phyloP scores from a whole-genome alignment of 2,797 vertebrate genomes.

The Etheostoma nigrum region DNA sequence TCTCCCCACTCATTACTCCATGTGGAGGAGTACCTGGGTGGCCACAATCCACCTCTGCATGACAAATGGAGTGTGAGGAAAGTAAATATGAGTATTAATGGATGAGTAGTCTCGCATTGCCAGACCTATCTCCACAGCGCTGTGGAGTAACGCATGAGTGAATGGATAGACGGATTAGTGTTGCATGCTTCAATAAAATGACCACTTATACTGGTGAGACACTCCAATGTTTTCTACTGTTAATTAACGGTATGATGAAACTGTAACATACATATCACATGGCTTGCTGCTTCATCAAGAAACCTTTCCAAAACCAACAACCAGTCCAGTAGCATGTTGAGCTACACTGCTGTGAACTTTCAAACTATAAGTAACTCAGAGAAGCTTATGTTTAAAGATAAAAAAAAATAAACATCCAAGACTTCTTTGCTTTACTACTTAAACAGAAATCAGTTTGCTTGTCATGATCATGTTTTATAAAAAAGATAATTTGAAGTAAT shows the following conservation, averaged over 20 bases:
- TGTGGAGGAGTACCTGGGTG: conserved; percentile 94
- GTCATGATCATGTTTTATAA: conserved; percentile 5
- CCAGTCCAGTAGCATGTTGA: background rate
- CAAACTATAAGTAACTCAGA: conserved; percentile 1
- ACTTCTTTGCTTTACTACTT: conserved; percentile 1
- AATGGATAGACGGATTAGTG: conserved; percentile 23
- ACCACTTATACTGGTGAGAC: background rate
- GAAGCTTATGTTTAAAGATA: conserved; percentile 4
- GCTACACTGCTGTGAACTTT: conserved; percentile 11
- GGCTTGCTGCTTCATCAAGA: background rate
- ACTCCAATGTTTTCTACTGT: background rate
- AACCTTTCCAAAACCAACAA: conserved; percentile 2
- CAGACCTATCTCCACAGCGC: too few species aligned
- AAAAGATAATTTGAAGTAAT: conserved; percentile 9
- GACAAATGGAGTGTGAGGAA: conserved; percentile 17
- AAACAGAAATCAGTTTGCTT: background rate
- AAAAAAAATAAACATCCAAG: background rate
- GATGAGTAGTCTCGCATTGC: background rate
- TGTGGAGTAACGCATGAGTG: conserved; percentile 1
- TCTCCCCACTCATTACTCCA: conserved; percentile 90
- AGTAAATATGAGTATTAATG: conserved; percentile 24
- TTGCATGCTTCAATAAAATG: conserved; percentile 20
- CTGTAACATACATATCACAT: background rate
- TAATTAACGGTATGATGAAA: background rate
- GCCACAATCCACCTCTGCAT: conserved; percentile 95